Percentiles rank a stretch among this genome's conserved stretches.
phyloP scores from a whole-genome alignment of 2,797 vertebrate species.

The Eurystomus glaucurus region DNA sequence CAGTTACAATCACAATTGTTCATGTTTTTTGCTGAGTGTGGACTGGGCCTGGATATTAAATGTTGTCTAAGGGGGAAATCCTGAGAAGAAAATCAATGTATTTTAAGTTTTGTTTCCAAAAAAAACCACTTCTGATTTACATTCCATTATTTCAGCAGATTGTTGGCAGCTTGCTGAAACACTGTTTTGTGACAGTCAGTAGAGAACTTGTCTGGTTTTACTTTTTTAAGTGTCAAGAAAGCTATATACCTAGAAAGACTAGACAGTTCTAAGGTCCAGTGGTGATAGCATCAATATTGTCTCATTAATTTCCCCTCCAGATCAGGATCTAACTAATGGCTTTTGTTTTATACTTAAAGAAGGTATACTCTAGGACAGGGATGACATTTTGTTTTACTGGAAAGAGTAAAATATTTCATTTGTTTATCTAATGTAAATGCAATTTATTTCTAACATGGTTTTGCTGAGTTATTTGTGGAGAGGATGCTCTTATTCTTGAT shows the following conservation, averaged over 20 bases:
- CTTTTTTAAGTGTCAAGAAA: neutral
- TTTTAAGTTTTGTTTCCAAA: neutral
- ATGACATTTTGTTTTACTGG: neutral
- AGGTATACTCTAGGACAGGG: neutral
- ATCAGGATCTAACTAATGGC: neutral
- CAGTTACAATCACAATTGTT: conserved; percentile 63
- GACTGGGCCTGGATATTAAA: neutral
- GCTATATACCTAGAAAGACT: neutral
- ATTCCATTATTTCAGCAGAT: neutral
- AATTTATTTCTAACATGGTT: neutral
- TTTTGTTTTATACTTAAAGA: neutral
- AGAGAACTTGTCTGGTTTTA: neutral
- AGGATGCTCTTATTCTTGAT: neutral
- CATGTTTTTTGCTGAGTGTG: conserved; percentile 13
- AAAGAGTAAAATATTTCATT: neutral
- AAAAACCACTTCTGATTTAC: neutral
- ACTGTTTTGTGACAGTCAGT: neutral
- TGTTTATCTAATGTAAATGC: neutral
- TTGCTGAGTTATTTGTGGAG: neutral
- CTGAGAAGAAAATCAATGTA: neutral
- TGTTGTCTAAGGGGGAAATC: neutral
- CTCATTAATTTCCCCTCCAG: neutral
- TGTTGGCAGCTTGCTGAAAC: neutral
- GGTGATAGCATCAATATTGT: neutral
- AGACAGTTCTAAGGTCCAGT: neutral